Base-by-base conservation (phyloP, 2,113 vertebrate genomes). In the Dascyllus trimaculatus region DNA sequence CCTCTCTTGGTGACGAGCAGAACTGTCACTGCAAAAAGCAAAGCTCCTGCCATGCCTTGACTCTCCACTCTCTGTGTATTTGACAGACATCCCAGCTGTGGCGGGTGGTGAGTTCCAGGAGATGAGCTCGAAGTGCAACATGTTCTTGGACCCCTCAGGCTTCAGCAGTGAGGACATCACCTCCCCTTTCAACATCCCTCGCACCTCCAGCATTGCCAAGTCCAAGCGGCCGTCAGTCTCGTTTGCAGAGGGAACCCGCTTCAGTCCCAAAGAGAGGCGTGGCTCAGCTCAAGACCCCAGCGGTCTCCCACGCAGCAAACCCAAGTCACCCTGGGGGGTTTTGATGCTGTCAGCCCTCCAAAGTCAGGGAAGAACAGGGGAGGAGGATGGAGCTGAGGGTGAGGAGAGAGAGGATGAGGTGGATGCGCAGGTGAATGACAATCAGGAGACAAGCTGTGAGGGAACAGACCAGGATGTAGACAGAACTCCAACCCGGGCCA, bases 241-340 rank as follows among this genome's bases (percentile, higher is more conserved):
- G 38, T 99, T 99, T 15, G 97, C 98, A 0, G 97, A 99, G 87
- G 98, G 98, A 14, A 99, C 98, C 0, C 97, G 96, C 77, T 99
- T 99, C 54, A 93, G 87, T 29, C 86, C 95, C 0, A 96, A 96
- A 74, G 94, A 93, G 66, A 71, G 87, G 22, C 89, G 88, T 8
- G 93, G 94, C 61, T 96, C 96, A 0, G 85, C 81, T 61, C 93
- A 92, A 4, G 96, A 99, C 38, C 87, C 90, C 1, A 79, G 90
- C 21, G 90, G 91, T 64, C 85, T 91, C 0, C 19, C 85, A 3
- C 92, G 92, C 63, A 77, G 67, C 78, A 99, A 98, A 88, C 86
- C 95, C 29, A 97, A 97, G 84, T 76, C 87, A 0, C 61, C 90
- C 0, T 94, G 95, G 94, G 95, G 95, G 1, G 82, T 91, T 1